Evolutionary conservation across 2,888 invertebrate genomes (phyloP).

Genomic region (Dryocosmus kuriphilus): DNA sequence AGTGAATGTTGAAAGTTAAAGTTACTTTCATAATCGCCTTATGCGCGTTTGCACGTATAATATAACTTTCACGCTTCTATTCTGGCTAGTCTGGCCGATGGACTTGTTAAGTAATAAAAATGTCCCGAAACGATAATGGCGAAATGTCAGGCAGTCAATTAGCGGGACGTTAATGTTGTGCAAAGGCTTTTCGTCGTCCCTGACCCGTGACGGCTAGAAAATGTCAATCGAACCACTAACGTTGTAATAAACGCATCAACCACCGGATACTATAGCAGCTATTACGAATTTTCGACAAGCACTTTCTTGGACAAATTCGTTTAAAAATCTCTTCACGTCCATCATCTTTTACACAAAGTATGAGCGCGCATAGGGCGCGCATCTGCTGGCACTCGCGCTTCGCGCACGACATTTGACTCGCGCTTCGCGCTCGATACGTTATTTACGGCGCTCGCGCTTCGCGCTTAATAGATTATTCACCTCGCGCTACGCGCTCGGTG

Average conservation of each 20-base stretch:
- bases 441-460: no score
- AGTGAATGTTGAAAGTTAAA: conserved; percentile 28
- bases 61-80: conserved; percentile 8
- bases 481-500: no score
- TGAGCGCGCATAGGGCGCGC: no score
- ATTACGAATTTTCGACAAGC: conserved; percentile 43
- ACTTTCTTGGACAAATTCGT: conserved; percentile 41
- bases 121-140: conserved; percentile 56
- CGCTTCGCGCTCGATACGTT: no score
- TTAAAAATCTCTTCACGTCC: neutral
- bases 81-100: conserved; percentile 32
- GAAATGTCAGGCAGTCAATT: conserved; percentile 71
- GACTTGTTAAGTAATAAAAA: conserved; percentile 64
- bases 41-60: conserved; percentile 12
- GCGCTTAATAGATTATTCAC: no score
- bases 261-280: conserved; percentile 41
- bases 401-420: no score
- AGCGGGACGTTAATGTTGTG: conserved; percentile 65
- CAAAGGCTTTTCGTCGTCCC: conserved; percentile 57
- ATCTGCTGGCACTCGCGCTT: no score
- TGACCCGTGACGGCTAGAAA: conserved; percentile 68
- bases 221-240: conserved; percentile 68
- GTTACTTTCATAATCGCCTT: conserved; percentile 26
- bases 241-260: conserved; percentile 53
- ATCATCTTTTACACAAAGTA: neutral